A percentile compares a stretch with the other conserved stretches of the same genome.
phyloP scores from a whole-genome alignment of 1,140 invertebrate genomes.

The Sesamia nonagrioides region DNA sequence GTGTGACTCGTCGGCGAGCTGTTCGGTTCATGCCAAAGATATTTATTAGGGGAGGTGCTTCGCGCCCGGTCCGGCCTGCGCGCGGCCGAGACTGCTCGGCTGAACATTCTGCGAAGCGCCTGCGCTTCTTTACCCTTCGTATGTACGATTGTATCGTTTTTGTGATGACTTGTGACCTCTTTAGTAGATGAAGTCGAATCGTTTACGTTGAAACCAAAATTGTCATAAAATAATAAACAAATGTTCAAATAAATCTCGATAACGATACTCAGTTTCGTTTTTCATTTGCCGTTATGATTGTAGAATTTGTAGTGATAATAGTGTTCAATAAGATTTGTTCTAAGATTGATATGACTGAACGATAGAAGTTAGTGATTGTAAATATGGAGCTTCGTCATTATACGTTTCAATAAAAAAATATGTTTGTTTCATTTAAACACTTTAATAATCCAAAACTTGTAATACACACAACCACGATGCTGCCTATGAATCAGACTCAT shows the following conservation, averaged over 20 bases:
- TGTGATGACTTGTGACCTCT: constrained; percentile 72
- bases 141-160: constrained; percentile 63
- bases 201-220: constrained; percentile 79
- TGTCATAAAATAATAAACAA: constrained; percentile 71
- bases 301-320: constrained; percentile 85
- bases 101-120: constrained; percentile 60
- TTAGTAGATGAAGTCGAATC: constrained; percentile 76
- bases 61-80: constrained; percentile 58
- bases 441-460: constrained; percentile 49
- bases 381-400: constrained; percentile 86
- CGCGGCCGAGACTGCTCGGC: constrained; percentile 50
- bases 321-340: constrained; percentile 84
- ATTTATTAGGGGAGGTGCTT: constrained; percentile 83
- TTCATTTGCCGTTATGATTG: constrained; percentile 83
- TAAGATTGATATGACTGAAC: constrained; percentile 85
- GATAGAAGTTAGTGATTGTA: constrained; percentile 85
- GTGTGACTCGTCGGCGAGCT: constrained; percentile 81
- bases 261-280: constrained; percentile 85
- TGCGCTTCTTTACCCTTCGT: constrained; percentile 62
- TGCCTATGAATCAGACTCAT: constrained; percentile 71
- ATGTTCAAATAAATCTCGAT: constrained; percentile 81
- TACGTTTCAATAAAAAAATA: constrained; percentile 84
- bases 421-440: constrained; percentile 73
- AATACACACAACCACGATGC: constrained; percentile 15
- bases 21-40: constrained; percentile 87